Evolutionary conservation across 2,797 vertebrate genomes (phyloP), one percentile per base, ranked within the genome.

Genomic region (Chelmon rostratus): DNA sequence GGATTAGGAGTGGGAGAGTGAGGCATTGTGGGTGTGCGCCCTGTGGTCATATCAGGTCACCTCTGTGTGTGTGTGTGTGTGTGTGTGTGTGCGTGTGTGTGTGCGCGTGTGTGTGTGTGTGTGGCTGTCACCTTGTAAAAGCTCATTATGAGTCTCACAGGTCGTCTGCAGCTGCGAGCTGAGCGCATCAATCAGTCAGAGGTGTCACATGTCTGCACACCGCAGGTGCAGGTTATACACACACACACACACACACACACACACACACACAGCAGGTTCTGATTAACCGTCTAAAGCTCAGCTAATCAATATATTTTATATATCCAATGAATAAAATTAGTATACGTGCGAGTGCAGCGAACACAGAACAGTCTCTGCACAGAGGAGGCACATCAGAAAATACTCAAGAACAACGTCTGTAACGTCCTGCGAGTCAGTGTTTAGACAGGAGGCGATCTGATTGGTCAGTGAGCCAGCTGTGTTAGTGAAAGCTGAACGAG

Each of bases 101-200:
- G 70, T 68, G 59, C 57, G 31, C 66, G 65, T 73, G 65, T 54
- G 58, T 69, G 68, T 59, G 58, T 64, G 65, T 61, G 54, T n/a
- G 21, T 47, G 40, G 8, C 37, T 64, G 64, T 76, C 35, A 37
- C 62, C 25, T 56, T 73, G 73, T 68, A 38, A 75, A 68, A 71
- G 42, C 78, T 86, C 72, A 76, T 83, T 86, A 53, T 8, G 13
- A 58, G 47, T 68, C 65, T 40, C 35, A 8, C 49, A 75, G 81
- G 76, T 89, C 75, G 49, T 54, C 73, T 37, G 31, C 33, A 52
- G 74, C 72, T 23, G 8, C 5, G 18, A 77, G 68, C 63, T 2
- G 54, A 70, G 58, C 28, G 31, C 81, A 83, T 86, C 71, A 80
- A 76, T 84, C 74, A 81, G 53, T 42, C 63, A 70, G 58, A 28